Conservation (phyloP, 2,888 invertebrate species). For the Drosophila emarginata region DNA sequence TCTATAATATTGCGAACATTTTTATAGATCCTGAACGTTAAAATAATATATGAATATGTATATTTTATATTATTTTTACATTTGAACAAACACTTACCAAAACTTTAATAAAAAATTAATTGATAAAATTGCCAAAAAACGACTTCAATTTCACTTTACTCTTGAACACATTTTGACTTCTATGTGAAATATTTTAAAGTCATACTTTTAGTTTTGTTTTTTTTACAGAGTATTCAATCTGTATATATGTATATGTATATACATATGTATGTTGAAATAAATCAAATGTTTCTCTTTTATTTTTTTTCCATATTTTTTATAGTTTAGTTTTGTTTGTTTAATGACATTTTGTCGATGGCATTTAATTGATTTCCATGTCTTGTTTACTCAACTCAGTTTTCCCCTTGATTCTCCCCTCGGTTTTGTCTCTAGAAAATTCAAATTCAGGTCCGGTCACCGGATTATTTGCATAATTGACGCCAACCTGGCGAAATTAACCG, state of each 20-base stretch:
- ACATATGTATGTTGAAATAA: background rate
- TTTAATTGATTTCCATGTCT: conserved; percentile 47
- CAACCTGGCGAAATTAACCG: conserved; percentile 55
- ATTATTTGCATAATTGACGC: conserved; percentile 67
- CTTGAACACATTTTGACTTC: too few relatives aligned
- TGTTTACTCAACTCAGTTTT: conserved; percentile 22
- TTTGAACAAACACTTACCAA: too few relatives aligned
- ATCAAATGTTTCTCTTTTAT: background rate
- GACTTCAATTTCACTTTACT: too few relatives aligned
- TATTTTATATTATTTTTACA: too few relatives aligned
- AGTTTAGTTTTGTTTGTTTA: conserved; percentile 33
- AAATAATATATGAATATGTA: too few relatives aligned
- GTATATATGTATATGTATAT: too few relatives aligned
- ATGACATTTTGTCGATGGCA: conserved; percentile 32
- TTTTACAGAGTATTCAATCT: background rate
- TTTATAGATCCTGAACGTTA: too few relatives aligned
- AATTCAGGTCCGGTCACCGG: conserved; percentile 11
- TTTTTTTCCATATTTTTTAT: conserved; percentile 2
- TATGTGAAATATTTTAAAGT: too few relatives aligned
- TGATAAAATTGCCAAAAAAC: too few relatives aligned
- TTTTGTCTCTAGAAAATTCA: background rate
- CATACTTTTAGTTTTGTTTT: too few relatives aligned
- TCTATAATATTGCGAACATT: too few relatives aligned
- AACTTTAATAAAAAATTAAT: too few relatives aligned
- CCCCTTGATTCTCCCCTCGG: background rate